Evolutionary conservation across 1,140 invertebrate genomes (phyloP).

Genomic region (Rhizoglyphus robini): DNA sequence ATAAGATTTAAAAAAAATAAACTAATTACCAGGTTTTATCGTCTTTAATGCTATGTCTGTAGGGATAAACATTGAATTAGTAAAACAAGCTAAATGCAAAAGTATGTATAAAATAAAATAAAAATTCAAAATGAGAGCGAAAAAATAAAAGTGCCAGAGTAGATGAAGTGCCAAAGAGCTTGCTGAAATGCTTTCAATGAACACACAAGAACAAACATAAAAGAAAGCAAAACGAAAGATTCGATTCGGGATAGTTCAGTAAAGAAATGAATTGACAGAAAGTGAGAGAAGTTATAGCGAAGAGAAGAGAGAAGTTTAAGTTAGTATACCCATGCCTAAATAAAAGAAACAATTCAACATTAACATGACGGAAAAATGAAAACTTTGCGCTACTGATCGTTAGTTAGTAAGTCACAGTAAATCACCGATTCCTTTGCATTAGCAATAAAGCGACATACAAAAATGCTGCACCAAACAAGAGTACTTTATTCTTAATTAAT

Average conservation of each 20-base stretch:
- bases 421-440: too few relatives aligned
- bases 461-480: too few relatives aligned
- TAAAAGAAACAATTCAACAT: not conserved
- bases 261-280: not conserved
- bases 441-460: too few relatives aligned
- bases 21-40: slow-evolving; percentile 52
- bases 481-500: too few relatives aligned
- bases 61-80: not conserved
- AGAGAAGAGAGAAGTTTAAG: not conserved
- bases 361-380: not conserved
- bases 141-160: not conserved
- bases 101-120: not conserved
- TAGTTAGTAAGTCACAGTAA: too few relatives aligned
- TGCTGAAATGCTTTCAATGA: too few relatives aligned
- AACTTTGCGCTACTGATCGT: too few relatives aligned
- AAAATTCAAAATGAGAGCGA: not conserved
- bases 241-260: not conserved
- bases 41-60: slow-evolving; percentile 39
- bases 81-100: not conserved
- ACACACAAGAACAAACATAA: too few relatives aligned
- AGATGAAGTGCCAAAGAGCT: not conserved
- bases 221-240: too few relatives aligned
- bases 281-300: not conserved
- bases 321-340: not conserved
- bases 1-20: not conserved